Percentiles rank a stretch among this genome's conserved stretches.
Evolutionary conservation across 2,113 vertebrate species (phyloP).

Genomic region (Zosterops hypoxanthus): DNA sequence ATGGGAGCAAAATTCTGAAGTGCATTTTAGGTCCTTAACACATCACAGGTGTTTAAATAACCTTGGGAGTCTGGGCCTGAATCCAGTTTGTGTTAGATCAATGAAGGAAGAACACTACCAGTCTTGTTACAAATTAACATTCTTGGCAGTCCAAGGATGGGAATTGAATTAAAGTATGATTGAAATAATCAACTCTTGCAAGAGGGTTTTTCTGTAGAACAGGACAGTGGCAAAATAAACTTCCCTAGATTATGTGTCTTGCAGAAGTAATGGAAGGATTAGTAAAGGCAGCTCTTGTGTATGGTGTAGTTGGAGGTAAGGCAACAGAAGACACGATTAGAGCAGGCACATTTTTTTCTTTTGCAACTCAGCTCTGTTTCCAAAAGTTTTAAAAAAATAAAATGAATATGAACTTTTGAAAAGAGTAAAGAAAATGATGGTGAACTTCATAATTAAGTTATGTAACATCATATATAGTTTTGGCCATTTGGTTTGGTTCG

Average conservation of each 20-base stretch:
- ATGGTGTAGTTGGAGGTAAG: not conserved
- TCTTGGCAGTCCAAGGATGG: not conserved
- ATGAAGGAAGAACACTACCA: not conserved
- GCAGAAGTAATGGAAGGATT: not conserved
- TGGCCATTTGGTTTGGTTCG: not conserved
- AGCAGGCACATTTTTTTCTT: not conserved
- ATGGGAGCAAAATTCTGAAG: not conserved
- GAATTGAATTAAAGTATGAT: not conserved
- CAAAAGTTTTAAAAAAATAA: not conserved
- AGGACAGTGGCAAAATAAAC: not conserved
- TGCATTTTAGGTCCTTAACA: not conserved
- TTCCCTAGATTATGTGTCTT: not conserved
- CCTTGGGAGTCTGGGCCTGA: not conserved
- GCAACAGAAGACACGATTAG: accelerated
- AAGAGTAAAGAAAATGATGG: not conserved
- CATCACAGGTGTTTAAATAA: not conserved
- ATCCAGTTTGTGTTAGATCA: slow-evolving; percentile 1
- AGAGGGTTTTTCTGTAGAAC: not conserved
- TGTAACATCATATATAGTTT: not conserved
- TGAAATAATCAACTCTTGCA: not conserved
- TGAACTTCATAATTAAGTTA: not conserved
- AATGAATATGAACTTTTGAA: not conserved
- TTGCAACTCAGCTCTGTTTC: not conserved
- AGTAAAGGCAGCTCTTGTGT: not conserved
- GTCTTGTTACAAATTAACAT: slow-evolving; percentile 4